Percentiles rank a stretch among this genome's conserved stretches.
phyloP scores from a whole-genome alignment of 2,888 invertebrate species.

The Cheilosia variabilis region DNA sequence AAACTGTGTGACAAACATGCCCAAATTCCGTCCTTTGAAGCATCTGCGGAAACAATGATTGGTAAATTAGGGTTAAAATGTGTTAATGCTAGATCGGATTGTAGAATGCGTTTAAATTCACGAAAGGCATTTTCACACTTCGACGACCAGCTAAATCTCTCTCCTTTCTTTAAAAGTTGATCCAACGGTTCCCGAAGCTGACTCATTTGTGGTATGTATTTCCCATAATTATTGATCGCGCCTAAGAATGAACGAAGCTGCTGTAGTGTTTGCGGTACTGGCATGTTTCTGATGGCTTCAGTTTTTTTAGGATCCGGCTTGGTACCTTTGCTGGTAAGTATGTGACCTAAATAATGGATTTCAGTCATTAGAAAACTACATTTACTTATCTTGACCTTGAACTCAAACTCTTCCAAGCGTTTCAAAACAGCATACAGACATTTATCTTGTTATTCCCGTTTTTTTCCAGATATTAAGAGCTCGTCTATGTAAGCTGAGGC shows the following conservation, averaged over 20 bases:
- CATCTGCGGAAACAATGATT: conserved; percentile 32
- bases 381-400: conserved; percentile 16
- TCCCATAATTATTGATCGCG: conserved; percentile 19
- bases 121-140: background rate
- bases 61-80: conserved; percentile 34
- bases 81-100: conserved; percentile 30
- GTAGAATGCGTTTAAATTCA: conserved; percentile 19
- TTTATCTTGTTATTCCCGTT: no score
- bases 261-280: conserved; percentile 4
- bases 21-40: conserved; percentile 14
- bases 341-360: conserved; percentile 17
- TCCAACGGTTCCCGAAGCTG: conserved; percentile 29
- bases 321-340: background rate
- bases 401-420: conserved; percentile 10
- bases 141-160: conserved; percentile 1
- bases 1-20: conserved; percentile 21
- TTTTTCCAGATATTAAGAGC: no score
- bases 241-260: conserved; percentile 42
- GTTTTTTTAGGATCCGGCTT: conserved; percentile 21
- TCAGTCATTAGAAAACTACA: conserved; percentile 16
- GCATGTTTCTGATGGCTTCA: conserved; percentile 18
- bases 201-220: conserved; percentile 39
- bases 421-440: conserved; percentile 2
- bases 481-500: no score
- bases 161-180: conserved; percentile 7